These are phyloP conservation scores for Bombus terrestris DNA, from an alignment of 1,140 invertebrate species.

Conservation along the genomic window DNA sequence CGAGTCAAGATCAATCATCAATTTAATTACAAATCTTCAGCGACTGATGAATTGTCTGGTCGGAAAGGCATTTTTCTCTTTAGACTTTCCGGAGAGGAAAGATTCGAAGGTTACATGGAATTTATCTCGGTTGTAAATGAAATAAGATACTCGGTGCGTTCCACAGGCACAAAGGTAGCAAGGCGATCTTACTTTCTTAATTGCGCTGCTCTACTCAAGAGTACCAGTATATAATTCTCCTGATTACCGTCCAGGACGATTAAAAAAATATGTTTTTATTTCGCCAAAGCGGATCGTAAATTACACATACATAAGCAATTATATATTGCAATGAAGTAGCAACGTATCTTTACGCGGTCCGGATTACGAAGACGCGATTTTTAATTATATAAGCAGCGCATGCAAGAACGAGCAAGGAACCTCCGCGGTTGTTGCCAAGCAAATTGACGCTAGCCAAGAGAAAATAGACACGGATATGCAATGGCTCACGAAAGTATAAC, in stretches of 20 bases:
- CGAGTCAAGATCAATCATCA: background rate
- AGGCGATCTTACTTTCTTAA: constrained; percentile 24
- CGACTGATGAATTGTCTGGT: background rate
- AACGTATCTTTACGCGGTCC: constrained; percentile 6
- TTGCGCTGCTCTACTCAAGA: background rate
- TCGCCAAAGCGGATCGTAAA: constrained; percentile 2
- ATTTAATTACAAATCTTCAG: background rate
- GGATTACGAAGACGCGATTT: constrained; percentile 28
- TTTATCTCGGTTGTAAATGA: constrained; percentile 16
- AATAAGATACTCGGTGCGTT: background rate
- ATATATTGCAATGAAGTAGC: constrained; percentile 24
- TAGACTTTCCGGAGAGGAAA: background rate
- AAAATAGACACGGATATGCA: background rate
- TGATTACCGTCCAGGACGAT: constrained; percentile 21
- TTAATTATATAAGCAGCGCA: constrained; percentile 29
- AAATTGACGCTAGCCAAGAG: background rate
- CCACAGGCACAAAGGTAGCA: background rate
- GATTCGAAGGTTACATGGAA: constrained; percentile 7
- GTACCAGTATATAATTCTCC: constrained; percentile 17
- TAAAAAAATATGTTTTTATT: constrained; percentile 26
- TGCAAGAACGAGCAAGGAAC: constrained; percentile 17
- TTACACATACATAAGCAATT: constrained; percentile 23
- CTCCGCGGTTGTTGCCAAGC: background rate
- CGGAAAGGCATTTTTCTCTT: no score
- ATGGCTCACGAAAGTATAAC: background rate